These are phyloP conservation scores for Philaenus spumarius DNA, from an alignment of 1,140 invertebrate genomes.

Conservation along the genomic window DNA sequence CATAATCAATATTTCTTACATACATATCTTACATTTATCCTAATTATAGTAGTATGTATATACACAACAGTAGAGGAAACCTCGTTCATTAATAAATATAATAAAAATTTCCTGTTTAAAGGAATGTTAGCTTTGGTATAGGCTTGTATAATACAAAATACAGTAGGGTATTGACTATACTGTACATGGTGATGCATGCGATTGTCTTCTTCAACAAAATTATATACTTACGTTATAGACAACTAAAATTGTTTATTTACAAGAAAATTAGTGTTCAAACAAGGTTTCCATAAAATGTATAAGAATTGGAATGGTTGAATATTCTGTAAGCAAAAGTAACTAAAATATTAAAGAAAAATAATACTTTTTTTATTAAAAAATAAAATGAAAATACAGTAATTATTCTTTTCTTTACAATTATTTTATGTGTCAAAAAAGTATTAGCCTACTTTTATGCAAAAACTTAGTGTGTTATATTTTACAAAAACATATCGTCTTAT, in stretches of 20 bases:
- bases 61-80: constrained; percentile 10
- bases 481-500: too few relatives aligned
- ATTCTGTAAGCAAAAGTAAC: background rate
- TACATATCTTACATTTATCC: background rate
- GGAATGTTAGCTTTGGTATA: constrained; percentile 28
- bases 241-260: background rate
- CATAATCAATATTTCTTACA: constrained; percentile 2
- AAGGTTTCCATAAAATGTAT: background rate
- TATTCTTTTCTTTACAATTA: too few relatives aligned
- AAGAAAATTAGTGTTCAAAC: background rate
- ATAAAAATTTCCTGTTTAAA: constrained; percentile 11
- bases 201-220: constrained; percentile 4
- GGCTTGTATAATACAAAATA: constrained; percentile 8
- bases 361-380: background rate
- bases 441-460: too few relatives aligned
- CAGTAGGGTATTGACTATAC: constrained; percentile 8
- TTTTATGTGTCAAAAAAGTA: too few relatives aligned
- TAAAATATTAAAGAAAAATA: background rate
- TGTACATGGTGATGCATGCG: constrained; percentile 4
- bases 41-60: background rate
- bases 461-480: too few relatives aligned
- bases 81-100: constrained; percentile 1
- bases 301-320: background rate
- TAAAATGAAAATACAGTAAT: too few relatives aligned
- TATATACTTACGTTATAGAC: constrained; percentile 9